A percentile compares a stretch with the other conserved stretches of the same genome.
Conservation (phyloP, 2,113 vertebrate genomes). For the Upupa epops region DNA sequence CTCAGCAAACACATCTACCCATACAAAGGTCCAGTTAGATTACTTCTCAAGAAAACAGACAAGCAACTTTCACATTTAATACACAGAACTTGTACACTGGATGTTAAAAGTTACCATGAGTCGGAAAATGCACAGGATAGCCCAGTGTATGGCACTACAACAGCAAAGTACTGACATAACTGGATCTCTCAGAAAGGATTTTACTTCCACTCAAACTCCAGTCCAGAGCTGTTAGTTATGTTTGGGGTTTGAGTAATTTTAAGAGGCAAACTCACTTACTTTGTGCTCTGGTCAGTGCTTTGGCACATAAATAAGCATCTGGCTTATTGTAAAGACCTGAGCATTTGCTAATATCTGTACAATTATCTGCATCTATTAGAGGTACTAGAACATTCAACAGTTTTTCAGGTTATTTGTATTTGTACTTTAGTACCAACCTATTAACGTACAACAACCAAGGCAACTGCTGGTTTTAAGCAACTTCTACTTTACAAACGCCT, state of each 20-base stretch:
- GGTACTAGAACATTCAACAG: not conserved
- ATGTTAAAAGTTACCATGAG: not conserved
- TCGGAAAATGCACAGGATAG: not conserved
- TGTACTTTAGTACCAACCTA: not conserved
- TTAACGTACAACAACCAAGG: too few species aligned
- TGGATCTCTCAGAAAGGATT: not conserved
- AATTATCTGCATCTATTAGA: too few species aligned
- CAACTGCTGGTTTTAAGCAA: not conserved
- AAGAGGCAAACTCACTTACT: not conserved
- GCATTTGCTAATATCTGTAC: not conserved
- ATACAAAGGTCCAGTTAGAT: not conserved
- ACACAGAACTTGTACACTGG: not conserved
- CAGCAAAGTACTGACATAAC: not conserved
- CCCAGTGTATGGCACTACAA: not conserved
- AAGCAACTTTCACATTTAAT: not conserved
- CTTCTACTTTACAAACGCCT: too few species aligned
- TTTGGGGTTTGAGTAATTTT: not conserved
- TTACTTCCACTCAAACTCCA: not conserved
- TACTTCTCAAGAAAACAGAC: not conserved
- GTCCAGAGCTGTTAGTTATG: not conserved
- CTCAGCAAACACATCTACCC: not conserved
- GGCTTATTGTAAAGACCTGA: not conserved
- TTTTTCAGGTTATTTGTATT: not conserved
- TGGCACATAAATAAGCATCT: not conserved
- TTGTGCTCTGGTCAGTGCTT: not conserved